Conservation (phyloP, 2,888 invertebrate species). For the Drosophila subsilvestris region DNA sequence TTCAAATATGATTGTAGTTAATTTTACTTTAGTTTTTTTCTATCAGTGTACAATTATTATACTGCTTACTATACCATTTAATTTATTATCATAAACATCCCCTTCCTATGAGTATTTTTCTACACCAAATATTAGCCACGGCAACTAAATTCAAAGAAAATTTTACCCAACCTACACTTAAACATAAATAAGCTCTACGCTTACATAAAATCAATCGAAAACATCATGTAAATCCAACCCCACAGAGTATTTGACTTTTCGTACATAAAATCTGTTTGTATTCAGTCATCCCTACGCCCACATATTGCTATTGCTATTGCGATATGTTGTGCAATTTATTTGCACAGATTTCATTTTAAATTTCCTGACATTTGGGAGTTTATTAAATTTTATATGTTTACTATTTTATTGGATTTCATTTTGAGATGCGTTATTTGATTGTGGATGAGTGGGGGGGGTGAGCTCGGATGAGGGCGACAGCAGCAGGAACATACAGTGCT, state of each 20-base stretch:
- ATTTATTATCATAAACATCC: no score
- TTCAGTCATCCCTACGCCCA: background rate
- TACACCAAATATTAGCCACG: no score
- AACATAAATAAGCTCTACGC: background rate
- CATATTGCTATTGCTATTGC: constrained; percentile 13
- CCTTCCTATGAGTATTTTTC: no score
- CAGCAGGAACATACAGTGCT: background rate
- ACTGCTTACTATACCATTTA: no score
- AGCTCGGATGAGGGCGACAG: background rate
- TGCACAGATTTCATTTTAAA: constrained; percentile 36
- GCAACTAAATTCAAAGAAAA: no score
- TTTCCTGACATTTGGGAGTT: constrained; percentile 38
- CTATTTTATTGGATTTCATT: constrained; percentile 38
- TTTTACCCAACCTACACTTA: background rate
- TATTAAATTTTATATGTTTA: constrained; percentile 41
- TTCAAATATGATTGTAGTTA: no score
- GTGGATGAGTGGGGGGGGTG: background rate
- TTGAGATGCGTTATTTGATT: background rate
- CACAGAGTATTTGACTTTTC: constrained; percentile 1
- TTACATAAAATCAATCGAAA: background rate
- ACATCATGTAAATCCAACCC: background rate
- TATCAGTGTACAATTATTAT: no score
- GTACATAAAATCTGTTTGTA: constrained; percentile 14
- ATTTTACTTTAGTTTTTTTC: no score
- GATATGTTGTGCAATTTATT: constrained; percentile 18